Conservation (phyloP, 2,888 invertebrate species). For the Corbicula japonica region DNA sequence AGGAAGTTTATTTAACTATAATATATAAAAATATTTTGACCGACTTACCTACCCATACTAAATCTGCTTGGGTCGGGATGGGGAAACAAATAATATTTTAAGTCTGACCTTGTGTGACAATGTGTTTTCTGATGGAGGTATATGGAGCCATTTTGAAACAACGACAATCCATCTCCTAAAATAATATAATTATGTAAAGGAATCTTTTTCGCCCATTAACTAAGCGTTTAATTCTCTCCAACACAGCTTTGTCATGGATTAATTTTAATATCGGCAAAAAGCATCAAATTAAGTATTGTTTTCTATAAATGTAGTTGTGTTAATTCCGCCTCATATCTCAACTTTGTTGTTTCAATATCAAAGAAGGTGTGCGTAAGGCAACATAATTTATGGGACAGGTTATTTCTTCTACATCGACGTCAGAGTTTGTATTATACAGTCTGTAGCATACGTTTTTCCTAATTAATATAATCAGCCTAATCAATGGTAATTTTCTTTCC, state of each 20-base stretch:
- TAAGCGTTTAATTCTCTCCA: not conserved
- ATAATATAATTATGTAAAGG: not conserved
- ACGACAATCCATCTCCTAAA: not conserved
- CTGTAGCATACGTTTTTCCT: not conserved
- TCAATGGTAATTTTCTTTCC: not conserved
- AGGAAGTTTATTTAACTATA: too few species aligned
- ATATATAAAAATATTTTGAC: too few species aligned
- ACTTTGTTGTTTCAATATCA: not conserved
- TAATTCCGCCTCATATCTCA: not conserved
- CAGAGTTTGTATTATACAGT: not conserved
- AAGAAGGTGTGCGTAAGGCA: not conserved
- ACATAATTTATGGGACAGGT: not conserved
- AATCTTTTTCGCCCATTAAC: not conserved
- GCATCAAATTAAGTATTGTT: not conserved
- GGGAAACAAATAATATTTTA: too few species aligned
- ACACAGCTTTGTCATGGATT: not conserved
- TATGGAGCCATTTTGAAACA: not conserved
- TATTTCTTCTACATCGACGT: not conserved
- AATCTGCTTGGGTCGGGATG: too few species aligned
- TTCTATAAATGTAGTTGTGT: not conserved
- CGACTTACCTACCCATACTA: too few species aligned
- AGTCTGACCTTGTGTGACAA: not conserved
- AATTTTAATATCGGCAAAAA: too few species aligned
- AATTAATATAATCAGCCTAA: not conserved
- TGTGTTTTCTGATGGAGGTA: too few species aligned